Evolutionary conservation across 2,888 invertebrate species (phyloP).

Genomic region (Steinernema scapterisci): DNA sequence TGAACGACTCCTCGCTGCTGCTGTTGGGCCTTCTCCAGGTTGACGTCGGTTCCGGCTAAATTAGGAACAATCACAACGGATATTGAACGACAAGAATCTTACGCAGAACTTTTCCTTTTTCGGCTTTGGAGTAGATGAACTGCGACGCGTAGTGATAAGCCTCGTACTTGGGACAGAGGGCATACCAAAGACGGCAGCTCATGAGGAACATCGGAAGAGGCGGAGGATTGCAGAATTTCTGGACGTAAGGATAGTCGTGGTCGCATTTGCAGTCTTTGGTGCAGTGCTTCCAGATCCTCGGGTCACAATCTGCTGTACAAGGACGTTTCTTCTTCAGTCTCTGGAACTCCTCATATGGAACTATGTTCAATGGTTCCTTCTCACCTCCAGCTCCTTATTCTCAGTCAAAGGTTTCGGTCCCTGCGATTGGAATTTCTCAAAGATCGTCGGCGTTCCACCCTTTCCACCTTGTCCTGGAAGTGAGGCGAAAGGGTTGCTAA

Average conservation of each 20-base stretch:
- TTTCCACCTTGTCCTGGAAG: background rate
- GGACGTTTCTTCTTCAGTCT: constrained; percentile 39
- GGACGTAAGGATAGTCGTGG: constrained; percentile 58
- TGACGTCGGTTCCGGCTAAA: constrained; percentile 20
- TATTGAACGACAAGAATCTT: too few species aligned
- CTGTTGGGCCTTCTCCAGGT: background rate
- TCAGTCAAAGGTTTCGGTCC: background rate
- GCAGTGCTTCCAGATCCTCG: constrained; percentile 55
- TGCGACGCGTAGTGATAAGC: constrained; percentile 60
- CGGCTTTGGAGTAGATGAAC: constrained; percentile 61
- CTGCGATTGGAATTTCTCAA: background rate
- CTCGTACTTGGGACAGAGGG: constrained; percentile 61
- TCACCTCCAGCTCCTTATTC: constrained; percentile 8
- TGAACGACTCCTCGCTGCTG: background rate
- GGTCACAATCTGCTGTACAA: constrained; percentile 59
- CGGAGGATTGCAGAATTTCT: constrained; percentile 62
- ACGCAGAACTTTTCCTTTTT: constrained; percentile 59
- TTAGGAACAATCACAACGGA: background rate
- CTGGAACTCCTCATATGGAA: background rate
- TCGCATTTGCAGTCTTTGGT: constrained; percentile 61
- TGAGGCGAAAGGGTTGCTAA: background rate
- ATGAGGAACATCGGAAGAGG: constrained; percentile 60
- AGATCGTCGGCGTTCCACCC: background rate
- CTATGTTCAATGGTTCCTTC: background rate
- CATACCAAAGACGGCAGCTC: constrained; percentile 63